Evolutionary conservation across 2,888 invertebrate genomes (phyloP).

Genomic region (Mythimna albipuncta): DNA sequence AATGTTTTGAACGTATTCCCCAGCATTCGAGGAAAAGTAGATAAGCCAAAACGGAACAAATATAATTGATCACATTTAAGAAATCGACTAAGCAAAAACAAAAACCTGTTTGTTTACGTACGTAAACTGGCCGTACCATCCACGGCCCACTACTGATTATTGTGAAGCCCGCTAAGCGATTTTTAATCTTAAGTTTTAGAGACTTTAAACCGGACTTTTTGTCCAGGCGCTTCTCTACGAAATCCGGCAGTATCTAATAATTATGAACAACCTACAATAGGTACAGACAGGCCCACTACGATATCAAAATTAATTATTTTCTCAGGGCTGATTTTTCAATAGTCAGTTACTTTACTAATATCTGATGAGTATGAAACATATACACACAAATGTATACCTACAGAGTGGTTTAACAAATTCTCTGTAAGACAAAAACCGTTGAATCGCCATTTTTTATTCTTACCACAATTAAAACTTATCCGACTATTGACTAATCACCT

Average conservation of each 20-base stretch:
- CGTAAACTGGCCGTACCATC: neutral
- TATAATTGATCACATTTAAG: slow-evolving; percentile 9
- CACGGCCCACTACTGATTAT: slow-evolving; percentile 3
- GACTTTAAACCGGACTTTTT: neutral
- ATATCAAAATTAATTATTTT: neutral
- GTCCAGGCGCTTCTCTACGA: slow-evolving; percentile 1
- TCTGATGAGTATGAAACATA: no score
- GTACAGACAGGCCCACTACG: neutral
- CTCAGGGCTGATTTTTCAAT: neutral
- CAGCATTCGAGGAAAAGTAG: slow-evolving; percentile 36
- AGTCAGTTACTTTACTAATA: no score
- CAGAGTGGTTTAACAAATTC: no score
- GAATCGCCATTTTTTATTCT: no score
- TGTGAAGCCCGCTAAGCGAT: neutral
- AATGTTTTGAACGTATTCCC: slow-evolving; percentile 20
- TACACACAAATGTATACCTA: no score
- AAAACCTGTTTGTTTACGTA: slow-evolving; percentile 35
- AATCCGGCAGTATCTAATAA: neutral
- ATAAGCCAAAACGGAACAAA: slow-evolving; percentile 2
- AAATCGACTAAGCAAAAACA: slow-evolving; percentile 18
- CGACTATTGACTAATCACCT: no score
- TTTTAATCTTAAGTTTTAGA: slow-evolving; percentile 5
- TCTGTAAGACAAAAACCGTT: no score
- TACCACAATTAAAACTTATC: no score
- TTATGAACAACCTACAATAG: neutral